A percentile compares a stretch with the other conserved stretches of the same genome.
These are phyloP conservation scores for Ladona fulva DNA, from an alignment of 1,140 invertebrate genomes.

Conservation along the genomic window DNA sequence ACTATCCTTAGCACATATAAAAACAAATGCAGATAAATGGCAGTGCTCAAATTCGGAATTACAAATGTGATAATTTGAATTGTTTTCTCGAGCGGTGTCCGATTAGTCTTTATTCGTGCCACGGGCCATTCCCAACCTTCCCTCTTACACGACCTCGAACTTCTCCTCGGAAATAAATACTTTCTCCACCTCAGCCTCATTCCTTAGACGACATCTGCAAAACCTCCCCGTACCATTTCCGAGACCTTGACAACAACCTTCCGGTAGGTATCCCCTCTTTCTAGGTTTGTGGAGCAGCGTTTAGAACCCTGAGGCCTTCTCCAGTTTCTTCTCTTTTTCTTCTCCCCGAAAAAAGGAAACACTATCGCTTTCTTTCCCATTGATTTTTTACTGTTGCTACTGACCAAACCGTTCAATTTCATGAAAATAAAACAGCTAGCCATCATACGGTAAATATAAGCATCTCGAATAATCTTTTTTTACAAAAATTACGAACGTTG, in stretches of 20 bases:
- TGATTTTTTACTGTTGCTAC: no score
- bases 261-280: not conserved
- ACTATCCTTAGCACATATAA: no score
- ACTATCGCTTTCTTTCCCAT: not conserved
- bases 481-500: not conserved
- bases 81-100: no score
- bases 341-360: no score
- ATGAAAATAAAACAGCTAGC: no score
- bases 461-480: not conserved
- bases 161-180: not conserved
- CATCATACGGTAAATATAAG: no score
- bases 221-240: not conserved
- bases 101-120: no score
- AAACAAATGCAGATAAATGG: no score
- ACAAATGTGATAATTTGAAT: no score
- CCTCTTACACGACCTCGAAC: not conserved
- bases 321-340: not conserved
- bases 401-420: no score
- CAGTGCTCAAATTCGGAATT: no score
- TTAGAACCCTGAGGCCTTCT: not conserved
- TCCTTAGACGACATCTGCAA: not conserved
- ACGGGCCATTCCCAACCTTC: not conserved
- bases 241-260: not conserved
- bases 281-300: not conserved
- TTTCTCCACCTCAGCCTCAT: not conserved